Percentiles rank a stretch among this genome's conserved stretches.
Evolutionary conservation across 2,797 vertebrate genomes (phyloP).

Genomic region (Protonibea diacanthus): DNA sequence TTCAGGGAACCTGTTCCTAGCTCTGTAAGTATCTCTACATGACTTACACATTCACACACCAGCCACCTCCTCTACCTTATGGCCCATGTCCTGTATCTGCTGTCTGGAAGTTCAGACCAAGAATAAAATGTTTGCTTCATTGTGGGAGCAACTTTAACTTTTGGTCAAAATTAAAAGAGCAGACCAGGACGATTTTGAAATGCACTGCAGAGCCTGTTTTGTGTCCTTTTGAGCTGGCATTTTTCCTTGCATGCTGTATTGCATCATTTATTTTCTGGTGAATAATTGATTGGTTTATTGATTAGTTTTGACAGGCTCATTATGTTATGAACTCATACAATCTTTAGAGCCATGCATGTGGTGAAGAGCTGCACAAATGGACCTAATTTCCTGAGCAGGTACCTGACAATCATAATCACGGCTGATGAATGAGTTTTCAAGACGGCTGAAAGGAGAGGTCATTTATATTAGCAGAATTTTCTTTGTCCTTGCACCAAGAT

Average conservation of each 20-base stretch:
- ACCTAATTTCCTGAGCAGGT: neutral
- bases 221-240: no score
- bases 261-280: neutral
- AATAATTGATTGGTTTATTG: conserved; percentile 12
- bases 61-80: neutral
- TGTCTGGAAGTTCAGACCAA: neutral
- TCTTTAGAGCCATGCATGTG: neutral
- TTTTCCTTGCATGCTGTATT: neutral
- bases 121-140: neutral
- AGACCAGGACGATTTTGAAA: neutral
- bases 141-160: neutral
- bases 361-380: neutral
- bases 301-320: neutral
- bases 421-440: conserved; percentile 2
- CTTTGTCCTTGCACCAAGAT: neutral
- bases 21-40: conserved; percentile 88
- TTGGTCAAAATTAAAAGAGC: neutral
- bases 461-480: neutral
- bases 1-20: conserved; percentile 96
- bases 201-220: neutral
- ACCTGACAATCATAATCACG: neutral
- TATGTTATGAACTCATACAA: neutral
- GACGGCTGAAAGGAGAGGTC: neutral
- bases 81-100: neutral
- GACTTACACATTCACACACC: neutral